phyloP scores from a whole-genome alignment of 53 echinoderm and acorn worm species.

The Astropecten irregularis region DNA sequence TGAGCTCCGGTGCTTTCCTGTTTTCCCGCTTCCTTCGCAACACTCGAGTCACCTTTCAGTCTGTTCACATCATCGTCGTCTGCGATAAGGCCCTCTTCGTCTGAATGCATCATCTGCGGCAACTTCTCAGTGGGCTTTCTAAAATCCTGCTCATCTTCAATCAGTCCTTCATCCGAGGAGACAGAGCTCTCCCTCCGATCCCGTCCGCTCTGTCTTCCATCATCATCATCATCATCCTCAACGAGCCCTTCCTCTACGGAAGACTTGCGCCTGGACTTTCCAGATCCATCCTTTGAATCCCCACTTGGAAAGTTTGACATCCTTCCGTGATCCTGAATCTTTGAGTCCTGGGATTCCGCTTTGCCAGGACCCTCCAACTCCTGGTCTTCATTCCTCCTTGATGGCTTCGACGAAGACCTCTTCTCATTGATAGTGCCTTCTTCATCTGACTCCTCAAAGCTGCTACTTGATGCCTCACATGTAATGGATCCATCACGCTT shows the following conservation, averaged over 20 bases:
- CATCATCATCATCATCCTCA: constrained; percentile 56
- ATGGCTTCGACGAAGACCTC: not conserved
- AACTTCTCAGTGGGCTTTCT: not conserved
- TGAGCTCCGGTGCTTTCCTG: not conserved
- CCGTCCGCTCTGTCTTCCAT: not conserved
- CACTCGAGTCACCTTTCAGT: not conserved
- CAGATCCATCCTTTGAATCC: not conserved
- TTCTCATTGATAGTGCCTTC: constrained; percentile 55
- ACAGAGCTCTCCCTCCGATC: not conserved
- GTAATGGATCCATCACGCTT: constrained; percentile 51
- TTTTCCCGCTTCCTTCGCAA: not conserved
- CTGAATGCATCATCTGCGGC: constrained; percentile 25
- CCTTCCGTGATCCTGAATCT: constrained; percentile 2
- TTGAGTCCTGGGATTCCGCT: not conserved
- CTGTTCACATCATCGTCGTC: constrained; percentile 44
- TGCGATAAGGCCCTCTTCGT: constrained; percentile 59
- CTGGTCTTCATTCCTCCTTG: not conserved
- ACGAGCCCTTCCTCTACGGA: constrained; percentile 42
- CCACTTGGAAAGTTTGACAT: not conserved
- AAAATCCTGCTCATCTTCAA: constrained; percentile 56
- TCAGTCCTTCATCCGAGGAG: constrained; percentile 58
- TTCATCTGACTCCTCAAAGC: constrained; percentile 61
- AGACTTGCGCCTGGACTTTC: constrained; percentile 10
- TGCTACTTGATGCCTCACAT: constrained; percentile 37
- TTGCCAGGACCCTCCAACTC: not conserved